Base-by-base conservation (phyloP, 2,113 vertebrate species). In the Paradoxurus hermaphroditus region DNA sequence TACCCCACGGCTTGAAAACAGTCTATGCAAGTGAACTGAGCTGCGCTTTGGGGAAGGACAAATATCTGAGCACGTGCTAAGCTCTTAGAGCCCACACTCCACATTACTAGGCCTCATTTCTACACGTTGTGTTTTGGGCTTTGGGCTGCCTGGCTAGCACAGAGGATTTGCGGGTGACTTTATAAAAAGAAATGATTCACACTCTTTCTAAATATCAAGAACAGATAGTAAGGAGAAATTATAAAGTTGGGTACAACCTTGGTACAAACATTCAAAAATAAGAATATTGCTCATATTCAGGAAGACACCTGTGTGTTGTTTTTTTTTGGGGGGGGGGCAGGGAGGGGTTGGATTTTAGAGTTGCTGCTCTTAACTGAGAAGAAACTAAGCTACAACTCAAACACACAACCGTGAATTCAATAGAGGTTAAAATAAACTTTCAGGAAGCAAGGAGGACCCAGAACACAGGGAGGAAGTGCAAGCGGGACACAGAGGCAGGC, bases 261-360 rank as follows among this genome's bases (percentile, higher is more conserved):
- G 13, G n/a, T n/a, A 14, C 29, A 65, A 21, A 59, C 34, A 51
- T 63, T 44, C 29, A 75, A 31, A 77, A 73, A 49, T 14, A 29
- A 86, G 93, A 98, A 97, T 97, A 97, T 97, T 98, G 98, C 97
- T 97, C 87, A 96, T 95, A 96, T 97, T 94, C 97, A 98, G 94
- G 87, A 96, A 96, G 83, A 75, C 56, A 51, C 59, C 16, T 51
- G 39, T 31, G 41, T 7, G 13, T 14, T 92, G 25, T 7, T 89
- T 73, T 62, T n/a, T n/a, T n/a, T n/a, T n/a, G n/a, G n/a, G n/a
- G n/a, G n/a, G 23, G 65, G 23, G 19, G 73, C 1, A 2, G 82
- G 46, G n/a, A 8, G 34, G 77, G 27, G 72, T 65, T 65, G 19
- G 36, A 63, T 46, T 89, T 90, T 49, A 39, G 49, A 27, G 70